Evolutionary conservation across 2,888 invertebrate genomes (phyloP).

Genomic region (Agrochola macilenta): DNA sequence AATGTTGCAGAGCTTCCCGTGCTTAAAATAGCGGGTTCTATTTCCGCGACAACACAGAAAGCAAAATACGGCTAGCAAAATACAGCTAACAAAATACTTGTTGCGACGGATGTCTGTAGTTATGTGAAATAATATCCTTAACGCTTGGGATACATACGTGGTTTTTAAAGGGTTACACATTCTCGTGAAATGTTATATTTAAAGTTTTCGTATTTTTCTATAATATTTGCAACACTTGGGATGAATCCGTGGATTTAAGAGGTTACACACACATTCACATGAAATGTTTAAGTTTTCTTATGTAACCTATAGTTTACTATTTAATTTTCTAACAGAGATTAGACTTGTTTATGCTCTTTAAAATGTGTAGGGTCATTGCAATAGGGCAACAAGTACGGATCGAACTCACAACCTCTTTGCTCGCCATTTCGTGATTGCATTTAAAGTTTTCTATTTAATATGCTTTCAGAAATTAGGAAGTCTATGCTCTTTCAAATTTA

Average conservation of each 20-base stretch:
- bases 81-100: conserved; percentile 15
- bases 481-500: neutral
- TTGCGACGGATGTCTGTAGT: conserved; percentile 6
- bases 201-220: too few relatives aligned
- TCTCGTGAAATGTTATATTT: neutral
- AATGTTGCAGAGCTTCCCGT: conserved; percentile 19
- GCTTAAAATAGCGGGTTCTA: conserved; percentile 43
- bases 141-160: neutral
- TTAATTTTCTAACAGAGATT: neutral
- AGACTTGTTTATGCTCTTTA: neutral
- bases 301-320: neutral
- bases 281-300: neutral
- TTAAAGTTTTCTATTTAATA: neutral
- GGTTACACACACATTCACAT: neutral
- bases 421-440: neutral
- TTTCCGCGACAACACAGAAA: conserved; percentile 26
- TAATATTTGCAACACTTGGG: neutral
- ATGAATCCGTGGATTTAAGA: neutral
- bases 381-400: neutral
- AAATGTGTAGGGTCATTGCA: neutral
- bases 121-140: conserved; percentile 3
- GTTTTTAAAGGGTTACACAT: neutral
- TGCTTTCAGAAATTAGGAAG: neutral
- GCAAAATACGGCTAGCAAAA: conserved; percentile 33
- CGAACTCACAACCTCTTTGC: neutral